These are phyloP conservation scores for Frankliniella intonsa DNA, from an alignment of 2,888 invertebrate species.

Conservation along the genomic window DNA sequence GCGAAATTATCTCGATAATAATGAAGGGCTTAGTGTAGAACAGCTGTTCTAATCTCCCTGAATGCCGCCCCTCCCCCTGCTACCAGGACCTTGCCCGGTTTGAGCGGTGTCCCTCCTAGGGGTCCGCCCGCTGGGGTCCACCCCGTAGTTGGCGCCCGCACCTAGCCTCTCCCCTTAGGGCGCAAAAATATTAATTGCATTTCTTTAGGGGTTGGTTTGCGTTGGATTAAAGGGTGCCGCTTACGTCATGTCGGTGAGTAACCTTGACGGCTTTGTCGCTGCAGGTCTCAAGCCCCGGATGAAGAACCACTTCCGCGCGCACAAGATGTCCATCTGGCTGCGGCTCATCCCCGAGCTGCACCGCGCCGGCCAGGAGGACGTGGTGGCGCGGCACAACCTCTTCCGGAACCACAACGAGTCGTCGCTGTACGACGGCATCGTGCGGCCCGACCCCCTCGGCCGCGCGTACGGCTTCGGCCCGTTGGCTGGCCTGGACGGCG, in stretches of 20 bases:
- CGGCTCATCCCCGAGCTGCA: conserved; percentile 88
- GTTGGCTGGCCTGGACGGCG: conserved; percentile 37
- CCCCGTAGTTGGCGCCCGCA: too few species aligned
- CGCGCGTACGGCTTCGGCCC: conserved; percentile 49
- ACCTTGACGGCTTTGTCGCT: background rate
- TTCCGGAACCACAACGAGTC: conserved; percentile 85
- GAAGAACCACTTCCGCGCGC: conserved; percentile 90
- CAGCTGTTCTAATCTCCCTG: conserved; percentile 8
- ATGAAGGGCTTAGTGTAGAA: background rate
- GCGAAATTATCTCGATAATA: conserved; percentile 18
- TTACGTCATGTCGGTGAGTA: too few species aligned
- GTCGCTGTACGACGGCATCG: conserved; percentile 82
- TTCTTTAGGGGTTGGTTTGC: too few species aligned
- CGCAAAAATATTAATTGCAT: too few species aligned
- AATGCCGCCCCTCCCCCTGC: background rate
- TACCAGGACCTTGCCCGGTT: too few species aligned
- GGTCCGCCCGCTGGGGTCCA: too few species aligned
- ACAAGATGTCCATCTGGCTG: conserved; percentile 92
- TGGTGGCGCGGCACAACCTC: conserved; percentile 79
- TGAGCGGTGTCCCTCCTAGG: too few species aligned
- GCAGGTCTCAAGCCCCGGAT: conserved; percentile 84
- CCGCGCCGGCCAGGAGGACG: conserved; percentile 78
- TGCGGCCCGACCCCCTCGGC: conserved; percentile 74
- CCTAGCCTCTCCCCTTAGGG: too few species aligned
- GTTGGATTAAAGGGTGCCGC: too few species aligned